Conservation (phyloP, 1,140 invertebrate genomes). For the Eumaeus atala region DNA sequence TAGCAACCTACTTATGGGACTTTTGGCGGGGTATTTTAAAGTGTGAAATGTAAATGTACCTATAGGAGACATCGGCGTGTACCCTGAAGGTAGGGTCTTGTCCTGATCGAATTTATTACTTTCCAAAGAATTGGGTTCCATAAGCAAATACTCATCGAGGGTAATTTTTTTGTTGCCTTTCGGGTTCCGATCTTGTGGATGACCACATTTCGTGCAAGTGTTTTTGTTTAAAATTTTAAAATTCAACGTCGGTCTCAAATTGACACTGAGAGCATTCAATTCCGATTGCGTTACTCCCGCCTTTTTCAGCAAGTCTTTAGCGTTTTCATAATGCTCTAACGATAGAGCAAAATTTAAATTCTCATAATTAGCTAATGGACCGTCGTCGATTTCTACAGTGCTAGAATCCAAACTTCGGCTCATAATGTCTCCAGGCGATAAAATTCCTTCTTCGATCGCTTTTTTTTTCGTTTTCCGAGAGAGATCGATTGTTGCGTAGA, state of each 20-base stretch:
- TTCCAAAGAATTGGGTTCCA: conserved; percentile 76
- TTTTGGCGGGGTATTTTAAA: conserved; percentile 43
- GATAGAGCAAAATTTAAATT: conserved; percentile 85
- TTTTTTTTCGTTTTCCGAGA: conserved; percentile 76
- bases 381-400: conserved; percentile 41
- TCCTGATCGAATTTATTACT: conserved; percentile 34
- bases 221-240: conserved; percentile 17
- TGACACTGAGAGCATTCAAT: conserved; percentile 64
- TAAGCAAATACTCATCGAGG: conserved; percentile 79
- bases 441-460: conserved; percentile 22
- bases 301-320: conserved; percentile 79
- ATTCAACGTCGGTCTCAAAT: conserved; percentile 42
- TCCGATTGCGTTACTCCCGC: conserved; percentile 73
- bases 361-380: conserved; percentile 77
- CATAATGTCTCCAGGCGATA: conserved; percentile 14
- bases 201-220: background rate
- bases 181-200: too few relatives aligned
- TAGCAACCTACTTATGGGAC: conserved; percentile 42
- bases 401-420: conserved; percentile 21
- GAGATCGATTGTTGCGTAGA: conserved; percentile 84
- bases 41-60: conserved; percentile 58
- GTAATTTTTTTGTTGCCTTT: background rate
- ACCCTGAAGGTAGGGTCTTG: conserved; percentile 65
- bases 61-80: conserved; percentile 81
- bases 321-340: conserved; percentile 84